phyloP scores from a whole-genome alignment of 2,888 invertebrate species.

The Hypolimnas misippus region DNA sequence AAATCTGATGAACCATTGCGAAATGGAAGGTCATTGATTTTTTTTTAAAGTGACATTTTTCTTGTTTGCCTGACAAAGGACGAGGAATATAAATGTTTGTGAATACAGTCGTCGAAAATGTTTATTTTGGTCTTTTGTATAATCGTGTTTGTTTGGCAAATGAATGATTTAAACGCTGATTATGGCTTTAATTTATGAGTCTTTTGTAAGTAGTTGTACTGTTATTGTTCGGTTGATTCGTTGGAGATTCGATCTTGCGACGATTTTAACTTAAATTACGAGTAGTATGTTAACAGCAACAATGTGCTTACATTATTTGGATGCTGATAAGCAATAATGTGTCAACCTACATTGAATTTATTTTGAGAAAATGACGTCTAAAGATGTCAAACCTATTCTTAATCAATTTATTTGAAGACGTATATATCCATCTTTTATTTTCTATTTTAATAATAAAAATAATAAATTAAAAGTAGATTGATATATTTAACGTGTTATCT shows the following conservation, averaged over 20 bases:
- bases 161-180: conserved; percentile 71
- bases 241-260: conserved; percentile 22
- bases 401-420: too few relatives aligned
- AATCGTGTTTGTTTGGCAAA: conserved; percentile 62
- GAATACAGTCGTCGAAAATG: conserved; percentile 59
- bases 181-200: conserved; percentile 54
- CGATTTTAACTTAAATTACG: conserved; percentile 23
- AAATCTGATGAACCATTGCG: conserved; percentile 71
- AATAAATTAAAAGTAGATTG: too few relatives aligned
- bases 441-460: too few relatives aligned
- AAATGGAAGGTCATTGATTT: conserved; percentile 60
- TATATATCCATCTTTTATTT: too few relatives aligned
- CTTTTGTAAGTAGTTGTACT: conserved; percentile 47
- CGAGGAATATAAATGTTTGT: conserved; percentile 65
- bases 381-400: too few relatives aligned
- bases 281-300: not conserved
- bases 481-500: too few relatives aligned
- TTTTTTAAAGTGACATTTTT: conserved; percentile 59
- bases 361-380: too few relatives aligned
- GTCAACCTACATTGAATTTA: too few relatives aligned
- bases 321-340: too few relatives aligned
- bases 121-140: conserved; percentile 64
- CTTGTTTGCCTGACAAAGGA: conserved; percentile 71
- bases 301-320: not conserved
- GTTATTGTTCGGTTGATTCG: conserved; percentile 37